Conservation (phyloP, 2,888 invertebrate genomes). For the Pelosia muscerda region DNA sequence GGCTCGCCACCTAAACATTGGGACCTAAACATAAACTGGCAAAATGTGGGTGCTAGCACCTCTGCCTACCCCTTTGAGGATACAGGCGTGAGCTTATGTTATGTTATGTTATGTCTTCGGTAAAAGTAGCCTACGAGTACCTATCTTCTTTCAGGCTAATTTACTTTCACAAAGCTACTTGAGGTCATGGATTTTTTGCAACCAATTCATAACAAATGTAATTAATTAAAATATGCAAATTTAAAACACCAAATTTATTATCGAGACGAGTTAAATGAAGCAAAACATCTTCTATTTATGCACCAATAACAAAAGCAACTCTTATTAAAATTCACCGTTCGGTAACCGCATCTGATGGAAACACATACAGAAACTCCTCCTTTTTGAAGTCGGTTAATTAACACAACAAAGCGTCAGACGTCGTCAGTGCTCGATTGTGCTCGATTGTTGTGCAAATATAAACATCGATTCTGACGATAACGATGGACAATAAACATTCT, state of each 20-base stretch:
- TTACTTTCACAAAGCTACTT: background rate
- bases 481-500: conserved; percentile 57
- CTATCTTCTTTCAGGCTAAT: too few species aligned
- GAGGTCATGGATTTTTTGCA: background rate
- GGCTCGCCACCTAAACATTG: too few species aligned
- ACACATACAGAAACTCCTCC: background rate
- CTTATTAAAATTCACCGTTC: conserved; percentile 79
- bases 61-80: too few species aligned
- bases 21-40: too few species aligned
- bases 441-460: conserved; percentile 81
- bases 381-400: conserved; percentile 59
- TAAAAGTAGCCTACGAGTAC: too few species aligned
- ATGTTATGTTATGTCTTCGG: too few species aligned
- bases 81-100: too few species aligned
- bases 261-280: conserved; percentile 47
- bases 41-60: too few species aligned
- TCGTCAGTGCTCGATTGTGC: conserved; percentile 60
- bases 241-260: conserved; percentile 32
- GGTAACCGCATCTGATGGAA: conserved; percentile 77
- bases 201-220: background rate
- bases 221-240: conserved; percentile 6
- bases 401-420: conserved; percentile 79
- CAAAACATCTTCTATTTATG: background rate
- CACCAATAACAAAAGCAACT: conserved; percentile 48
- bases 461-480: conserved; percentile 79